phyloP scores from a whole-genome alignment of 2,113 vertebrate species.

The Lagopus muta region DNA sequence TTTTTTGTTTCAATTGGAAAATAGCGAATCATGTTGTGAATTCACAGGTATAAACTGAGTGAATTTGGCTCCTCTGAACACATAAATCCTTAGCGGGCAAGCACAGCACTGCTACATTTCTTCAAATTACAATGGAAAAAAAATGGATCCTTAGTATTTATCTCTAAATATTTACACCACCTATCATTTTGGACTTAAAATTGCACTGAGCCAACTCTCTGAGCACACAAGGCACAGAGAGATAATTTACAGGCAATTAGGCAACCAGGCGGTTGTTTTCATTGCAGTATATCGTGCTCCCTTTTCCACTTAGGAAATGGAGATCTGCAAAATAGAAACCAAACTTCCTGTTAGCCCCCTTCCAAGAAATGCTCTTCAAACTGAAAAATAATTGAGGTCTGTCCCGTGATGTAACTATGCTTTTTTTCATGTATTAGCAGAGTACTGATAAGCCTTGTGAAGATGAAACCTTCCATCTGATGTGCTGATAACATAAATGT shows the following conservation, averaged over 20 bases:
- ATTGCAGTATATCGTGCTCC: neutral
- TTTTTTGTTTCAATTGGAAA: neutral
- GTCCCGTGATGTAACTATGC: neutral
- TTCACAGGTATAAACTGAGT: neutral
- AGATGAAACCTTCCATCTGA: neutral
- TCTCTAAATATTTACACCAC: neutral
- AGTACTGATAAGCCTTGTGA: neutral
- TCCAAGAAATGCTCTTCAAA: neutral
- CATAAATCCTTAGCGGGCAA: neutral
- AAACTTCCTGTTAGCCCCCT: neutral
- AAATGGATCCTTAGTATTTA: neutral
- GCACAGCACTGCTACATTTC: neutral
- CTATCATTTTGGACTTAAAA: neutral
- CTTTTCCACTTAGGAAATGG: neutral
- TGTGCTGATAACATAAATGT: neutral
- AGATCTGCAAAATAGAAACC: neutral
- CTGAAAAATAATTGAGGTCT: neutral
- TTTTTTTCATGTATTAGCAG: neutral
- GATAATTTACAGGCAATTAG: neutral
- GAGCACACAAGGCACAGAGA: neutral
- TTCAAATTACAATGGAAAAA: neutral
- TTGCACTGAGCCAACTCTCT: neutral
- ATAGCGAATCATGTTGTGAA: neutral
- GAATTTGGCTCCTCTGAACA: neutral
- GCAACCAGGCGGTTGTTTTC: neutral